Evolutionary conservation across 2,113 vertebrate genomes (phyloP).

Genomic region (Aegotheles bennettii): DNA sequence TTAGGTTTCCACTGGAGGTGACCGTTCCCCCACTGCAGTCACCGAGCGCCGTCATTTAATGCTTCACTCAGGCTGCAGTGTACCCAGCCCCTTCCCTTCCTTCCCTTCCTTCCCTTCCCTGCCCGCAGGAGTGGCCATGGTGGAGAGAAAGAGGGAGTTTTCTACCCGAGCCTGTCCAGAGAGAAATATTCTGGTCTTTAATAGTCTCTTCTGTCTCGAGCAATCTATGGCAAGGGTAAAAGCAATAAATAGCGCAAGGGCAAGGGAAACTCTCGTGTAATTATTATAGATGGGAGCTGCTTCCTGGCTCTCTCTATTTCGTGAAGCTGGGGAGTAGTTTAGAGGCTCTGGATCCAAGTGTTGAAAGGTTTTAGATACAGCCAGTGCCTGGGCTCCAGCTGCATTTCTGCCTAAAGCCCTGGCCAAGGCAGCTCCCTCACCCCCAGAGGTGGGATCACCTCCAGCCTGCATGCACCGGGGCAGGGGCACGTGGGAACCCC

Average conservation of each 20-base stretch:
- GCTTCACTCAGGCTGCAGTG: neutral
- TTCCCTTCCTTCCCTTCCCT: too few relatives aligned
- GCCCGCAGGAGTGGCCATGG: neutral
- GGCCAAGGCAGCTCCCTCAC: neutral
- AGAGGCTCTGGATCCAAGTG: neutral
- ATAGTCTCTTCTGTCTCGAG: neutral
- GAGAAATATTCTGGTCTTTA: neutral
- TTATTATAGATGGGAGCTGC: neutral
- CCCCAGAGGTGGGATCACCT: neutral
- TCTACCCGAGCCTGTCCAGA: neutral
- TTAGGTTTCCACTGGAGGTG: neutral
- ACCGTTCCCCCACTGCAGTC: conserved; percentile 30
- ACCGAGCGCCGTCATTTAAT: neutral
- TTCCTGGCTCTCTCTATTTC: neutral
- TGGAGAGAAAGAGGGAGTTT: neutral
- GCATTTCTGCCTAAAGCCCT: neutral
- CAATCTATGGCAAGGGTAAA: neutral
- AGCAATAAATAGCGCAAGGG: conserved; percentile 22
- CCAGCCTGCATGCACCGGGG: neutral
- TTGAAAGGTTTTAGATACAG: neutral
- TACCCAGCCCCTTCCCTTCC: neutral
- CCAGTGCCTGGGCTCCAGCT: neutral
- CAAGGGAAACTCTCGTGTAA: neutral
- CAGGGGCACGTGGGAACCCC: neutral
- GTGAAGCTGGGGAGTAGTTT: neutral